phyloP scores from a whole-genome alignment of 1,140 invertebrate species.

The Papilio helenus region DNA sequence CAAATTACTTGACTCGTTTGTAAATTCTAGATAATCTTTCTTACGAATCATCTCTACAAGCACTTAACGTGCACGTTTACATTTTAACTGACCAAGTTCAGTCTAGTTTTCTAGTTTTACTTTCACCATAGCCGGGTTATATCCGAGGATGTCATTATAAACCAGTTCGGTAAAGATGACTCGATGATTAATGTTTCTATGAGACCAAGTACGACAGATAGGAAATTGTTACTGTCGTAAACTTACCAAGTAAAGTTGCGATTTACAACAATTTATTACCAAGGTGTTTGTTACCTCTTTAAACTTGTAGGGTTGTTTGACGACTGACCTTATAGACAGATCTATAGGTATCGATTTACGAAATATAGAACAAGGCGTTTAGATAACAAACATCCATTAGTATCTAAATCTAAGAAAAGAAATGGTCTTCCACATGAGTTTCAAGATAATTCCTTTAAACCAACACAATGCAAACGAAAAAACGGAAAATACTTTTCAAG shows the following conservation, averaged over 20 bases:
- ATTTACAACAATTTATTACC: background rate
- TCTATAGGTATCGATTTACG: no score
- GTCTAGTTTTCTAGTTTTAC: slow-evolving; percentile 18
- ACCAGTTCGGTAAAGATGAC: slow-evolving; percentile 16
- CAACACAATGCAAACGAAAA: background rate
- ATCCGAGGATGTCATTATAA: background rate
- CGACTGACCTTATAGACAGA: no score
- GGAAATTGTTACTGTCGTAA: background rate
- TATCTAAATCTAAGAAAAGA: no score
- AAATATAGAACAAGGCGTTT: no score
- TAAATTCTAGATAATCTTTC: background rate
- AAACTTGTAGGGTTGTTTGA: no score
- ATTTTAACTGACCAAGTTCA: background rate
- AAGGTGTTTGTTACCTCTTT: no score
- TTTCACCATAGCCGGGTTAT: slow-evolving; percentile 2
- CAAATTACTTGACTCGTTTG: background rate
- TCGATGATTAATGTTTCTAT: slow-evolving; percentile 10
- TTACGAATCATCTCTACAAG: background rate
- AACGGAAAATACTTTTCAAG: background rate
- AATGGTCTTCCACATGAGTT: no score
- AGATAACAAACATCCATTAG: no score
- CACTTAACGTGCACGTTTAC: background rate
- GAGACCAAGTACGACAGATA: background rate
- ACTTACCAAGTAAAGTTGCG: background rate
- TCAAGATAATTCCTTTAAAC: background rate